phyloP scores from a whole-genome alignment of 2,888 invertebrate genomes.

The Neocrepidodera transversa region DNA sequence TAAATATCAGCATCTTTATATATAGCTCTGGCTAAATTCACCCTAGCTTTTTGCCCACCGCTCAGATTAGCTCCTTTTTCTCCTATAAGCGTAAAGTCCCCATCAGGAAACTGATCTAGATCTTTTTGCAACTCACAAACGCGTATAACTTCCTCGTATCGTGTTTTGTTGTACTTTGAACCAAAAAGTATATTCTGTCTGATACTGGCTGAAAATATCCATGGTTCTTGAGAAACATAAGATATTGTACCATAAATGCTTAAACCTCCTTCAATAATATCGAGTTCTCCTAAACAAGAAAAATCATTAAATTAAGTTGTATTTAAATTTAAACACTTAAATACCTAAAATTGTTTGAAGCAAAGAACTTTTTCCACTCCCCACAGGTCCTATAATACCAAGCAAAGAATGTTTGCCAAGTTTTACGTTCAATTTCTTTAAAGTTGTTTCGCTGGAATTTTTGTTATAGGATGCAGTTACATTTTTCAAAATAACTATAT shows the following conservation, averaged over 20 bases:
- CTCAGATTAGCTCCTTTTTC: slow-evolving; percentile 75
- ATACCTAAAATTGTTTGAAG: slow-evolving; percentile 63
- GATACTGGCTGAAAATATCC: slow-evolving; percentile 81
- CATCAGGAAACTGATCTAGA: slow-evolving; percentile 74
- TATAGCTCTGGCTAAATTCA: slow-evolving; percentile 83
- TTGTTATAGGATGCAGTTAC: slow-evolving; percentile 54
- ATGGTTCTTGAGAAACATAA: slow-evolving; percentile 85
- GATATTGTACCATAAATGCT: slow-evolving; percentile 71
- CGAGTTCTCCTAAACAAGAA: slow-evolving; percentile 57
- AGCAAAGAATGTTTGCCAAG: slow-evolving; percentile 59
- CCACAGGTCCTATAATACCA: slow-evolving; percentile 67
- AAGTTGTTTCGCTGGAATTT: slow-evolving; percentile 48
- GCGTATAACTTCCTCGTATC: slow-evolving; percentile 70
- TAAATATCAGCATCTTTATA: slow-evolving; percentile 85
- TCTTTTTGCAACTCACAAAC: slow-evolving; percentile 76
- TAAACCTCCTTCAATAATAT: slow-evolving; percentile 63
- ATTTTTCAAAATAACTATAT: slow-evolving; percentile 38
- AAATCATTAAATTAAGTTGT: not conserved
- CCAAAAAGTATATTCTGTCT: slow-evolving; percentile 92
- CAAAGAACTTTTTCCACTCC: slow-evolving; percentile 48
- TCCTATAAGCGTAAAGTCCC: slow-evolving; percentile 79
- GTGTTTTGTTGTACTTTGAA: slow-evolving; percentile 69
- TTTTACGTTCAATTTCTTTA: slow-evolving; percentile 69
- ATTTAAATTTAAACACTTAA: not conserved
- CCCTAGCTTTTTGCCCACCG: slow-evolving; percentile 85